Evolutionary conservation across 1,140 invertebrate genomes (phyloP).

Genomic region (Tachypleus tridentatus): DNA sequence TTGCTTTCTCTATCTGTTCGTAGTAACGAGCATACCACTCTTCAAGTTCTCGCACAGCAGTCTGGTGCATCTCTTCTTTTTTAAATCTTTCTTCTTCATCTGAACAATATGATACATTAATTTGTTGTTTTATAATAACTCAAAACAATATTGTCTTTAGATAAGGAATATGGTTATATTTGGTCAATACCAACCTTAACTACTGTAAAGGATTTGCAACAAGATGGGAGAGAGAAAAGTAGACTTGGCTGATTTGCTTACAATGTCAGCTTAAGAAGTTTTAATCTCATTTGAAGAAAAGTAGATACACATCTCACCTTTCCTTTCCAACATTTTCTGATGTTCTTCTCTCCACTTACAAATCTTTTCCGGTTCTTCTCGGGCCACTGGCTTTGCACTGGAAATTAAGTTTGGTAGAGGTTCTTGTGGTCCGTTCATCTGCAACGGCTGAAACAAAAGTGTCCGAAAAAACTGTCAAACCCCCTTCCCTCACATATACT

Average conservation of each 20-base stretch:
- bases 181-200: too few species aligned
- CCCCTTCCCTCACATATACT: too few species aligned
- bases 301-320: conserved; percentile 44
- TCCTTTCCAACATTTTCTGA: conserved; percentile 68
- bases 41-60: conserved; percentile 77
- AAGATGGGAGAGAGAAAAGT: too few species aligned
- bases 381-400: conserved; percentile 30
- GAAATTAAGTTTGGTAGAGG: neutral
- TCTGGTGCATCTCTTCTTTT: conserved; percentile 64
- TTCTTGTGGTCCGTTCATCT: conserved; percentile 2
- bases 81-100: conserved; percentile 82
- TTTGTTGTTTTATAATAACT: neutral
- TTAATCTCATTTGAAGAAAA: too few species aligned
- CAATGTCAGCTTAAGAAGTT: too few species aligned
- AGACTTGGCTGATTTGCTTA: too few species aligned
- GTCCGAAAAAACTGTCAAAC: too few species aligned
- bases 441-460: too few species aligned
- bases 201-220: too few species aligned
- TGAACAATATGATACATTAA: conserved; percentile 27
- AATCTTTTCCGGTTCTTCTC: conserved; percentile 87
- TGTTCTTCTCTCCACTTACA: conserved; percentile 87
- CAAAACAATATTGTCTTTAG: neutral
- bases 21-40: conserved; percentile 93
- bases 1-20: conserved; percentile 84
- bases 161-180: too few species aligned